These are phyloP conservation scores for Greenwoodochromis staneri DNA, from an alignment of 2,113 vertebrate species.

Conservation along the genomic window DNA sequence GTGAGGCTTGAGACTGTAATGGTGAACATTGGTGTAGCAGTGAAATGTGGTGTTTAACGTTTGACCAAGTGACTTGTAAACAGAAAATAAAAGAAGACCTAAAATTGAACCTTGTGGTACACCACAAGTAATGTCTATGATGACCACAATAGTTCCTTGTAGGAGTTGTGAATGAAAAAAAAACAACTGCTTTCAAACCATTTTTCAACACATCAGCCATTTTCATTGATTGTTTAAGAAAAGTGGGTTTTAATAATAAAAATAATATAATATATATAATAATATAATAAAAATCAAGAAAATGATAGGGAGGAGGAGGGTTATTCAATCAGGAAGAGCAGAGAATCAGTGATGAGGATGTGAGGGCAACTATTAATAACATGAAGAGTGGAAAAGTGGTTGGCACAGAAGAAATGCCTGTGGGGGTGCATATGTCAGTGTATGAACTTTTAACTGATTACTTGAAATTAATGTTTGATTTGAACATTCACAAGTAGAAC, in stretches of 20 bases:
- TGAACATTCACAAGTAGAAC: background rate
- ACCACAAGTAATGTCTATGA: background rate
- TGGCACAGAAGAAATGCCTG: background rate
- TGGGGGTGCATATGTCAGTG: rapidly evolving
- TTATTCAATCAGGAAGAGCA: too few species aligned
- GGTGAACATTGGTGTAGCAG: background rate
- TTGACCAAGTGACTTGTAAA: background rate
- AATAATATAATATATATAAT: too few species aligned
- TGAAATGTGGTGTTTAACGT: background rate
- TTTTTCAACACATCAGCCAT: too few species aligned
- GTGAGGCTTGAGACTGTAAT: background rate
- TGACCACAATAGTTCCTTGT: too few species aligned
- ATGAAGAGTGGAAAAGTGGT: background rate
- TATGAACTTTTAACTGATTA: background rate
- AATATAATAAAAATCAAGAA: too few species aligned
- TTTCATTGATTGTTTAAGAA: too few species aligned
- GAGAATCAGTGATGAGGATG: background rate
- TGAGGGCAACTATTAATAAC: background rate
- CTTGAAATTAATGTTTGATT: background rate
- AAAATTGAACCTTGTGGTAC: background rate
- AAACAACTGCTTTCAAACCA: too few species aligned
- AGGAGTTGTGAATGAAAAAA: too few species aligned
- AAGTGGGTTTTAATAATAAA: too few species aligned
- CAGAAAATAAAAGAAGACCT: background rate
- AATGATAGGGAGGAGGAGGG: too few species aligned